Evolutionary conservation across 2,797 vertebrate species (phyloP), one percentile per base, ranked within the genome.

Genomic region (Paramormyrops hopkinsi): DNA sequence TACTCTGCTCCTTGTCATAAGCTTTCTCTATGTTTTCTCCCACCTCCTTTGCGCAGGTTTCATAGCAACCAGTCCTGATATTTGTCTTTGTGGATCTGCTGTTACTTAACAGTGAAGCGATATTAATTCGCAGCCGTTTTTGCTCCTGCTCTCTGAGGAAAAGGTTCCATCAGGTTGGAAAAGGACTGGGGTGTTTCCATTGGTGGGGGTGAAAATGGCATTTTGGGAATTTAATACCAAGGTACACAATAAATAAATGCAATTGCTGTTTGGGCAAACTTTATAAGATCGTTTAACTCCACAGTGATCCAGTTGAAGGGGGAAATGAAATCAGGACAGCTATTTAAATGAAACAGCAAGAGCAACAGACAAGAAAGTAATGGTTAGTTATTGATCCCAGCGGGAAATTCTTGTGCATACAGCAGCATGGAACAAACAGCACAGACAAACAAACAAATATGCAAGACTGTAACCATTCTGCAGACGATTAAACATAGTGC

Each of bases 1-100:
- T 99, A 96, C 94, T 94, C 87, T 88, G 33, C 19, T 41, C 51
- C 29, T 19, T 84, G 59, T 62, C 53, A 50, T 59, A 85, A 46
- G 19, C 29, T 88, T 56, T 44, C 51, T 8, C 89, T 79, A 25
- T 88, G 62, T 50, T 84, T 22, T 73, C 46, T 88, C 44, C 59
- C 46, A 65, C 11, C 44, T 82, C 22, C 56, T 62, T 62, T 41
- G 76, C 76, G 83, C 14, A 41, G 85, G 51, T 87, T 53, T 37
- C 48, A 53, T 86, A 50, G 84, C 37, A 91, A 69, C 85, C 54
- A 29, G 73, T 19, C 50, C 65, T 90, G 88, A 88, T 76, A 84
- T 51, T 59, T 87, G 44, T 90, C 85, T 89, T 54, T 84, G 82
- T 84, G 46, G 85, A 87, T 87, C 53, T 87, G 50, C 53, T 37